Evolutionary conservation across 2,888 invertebrate species (phyloP).

Genomic region (Mythimna lalbum): DNA sequence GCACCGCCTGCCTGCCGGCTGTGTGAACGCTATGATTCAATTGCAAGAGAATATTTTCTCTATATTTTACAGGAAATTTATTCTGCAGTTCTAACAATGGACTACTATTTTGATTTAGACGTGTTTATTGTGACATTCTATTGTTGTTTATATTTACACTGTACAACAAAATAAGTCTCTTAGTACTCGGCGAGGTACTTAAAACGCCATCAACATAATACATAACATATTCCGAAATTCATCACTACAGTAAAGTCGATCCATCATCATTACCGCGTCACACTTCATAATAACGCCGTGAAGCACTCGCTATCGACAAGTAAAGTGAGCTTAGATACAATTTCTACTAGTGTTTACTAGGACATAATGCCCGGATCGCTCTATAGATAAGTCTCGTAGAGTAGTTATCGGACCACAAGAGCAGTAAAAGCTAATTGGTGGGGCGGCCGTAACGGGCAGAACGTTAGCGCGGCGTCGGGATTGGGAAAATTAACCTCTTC

Average conservation of each 20-base stretch:
- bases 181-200: constrained; percentile 24
- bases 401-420: constrained; percentile 87
- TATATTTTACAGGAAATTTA: constrained; percentile 58
- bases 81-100: constrained; percentile 52
- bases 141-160: not conserved
- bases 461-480: constrained; percentile 80
- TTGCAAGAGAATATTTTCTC: constrained; percentile 60
- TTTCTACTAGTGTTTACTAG: constrained; percentile 77
- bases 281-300: constrained; percentile 43
- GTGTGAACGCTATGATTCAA: constrained; percentile 61
- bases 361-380: constrained; percentile 78
- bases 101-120: constrained; percentile 8
- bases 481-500: constrained; percentile 88
- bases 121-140: not conserved
- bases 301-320: constrained; percentile 47
- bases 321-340: constrained; percentile 63
- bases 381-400: constrained; percentile 85
- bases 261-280: constrained; percentile 55
- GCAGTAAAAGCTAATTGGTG: constrained; percentile 89
- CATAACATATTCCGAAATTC: constrained; percentile 13
- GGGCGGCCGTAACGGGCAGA: constrained; percentile 80
- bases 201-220: constrained; percentile 53
- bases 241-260: constrained; percentile 23
- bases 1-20: constrained; percentile 40
- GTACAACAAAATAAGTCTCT: not conserved